These are phyloP conservation scores for Tipula confusa DNA, from an alignment of 2,888 invertebrate genomes.

Conservation along the genomic window DNA sequence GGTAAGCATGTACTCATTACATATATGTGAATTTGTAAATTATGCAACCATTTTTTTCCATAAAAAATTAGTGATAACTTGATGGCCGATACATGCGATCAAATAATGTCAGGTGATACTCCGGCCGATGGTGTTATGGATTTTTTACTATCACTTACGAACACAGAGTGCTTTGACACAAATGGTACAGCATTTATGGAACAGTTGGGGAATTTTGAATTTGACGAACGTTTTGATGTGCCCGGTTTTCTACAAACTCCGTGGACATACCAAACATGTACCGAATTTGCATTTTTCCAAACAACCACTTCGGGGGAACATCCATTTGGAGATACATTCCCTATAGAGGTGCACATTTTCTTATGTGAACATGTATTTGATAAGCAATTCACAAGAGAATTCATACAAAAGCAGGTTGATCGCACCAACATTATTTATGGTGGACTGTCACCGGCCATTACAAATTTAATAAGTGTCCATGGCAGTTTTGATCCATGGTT, in stretches of 20 bases:
- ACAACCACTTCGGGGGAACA: conserved; percentile 59
- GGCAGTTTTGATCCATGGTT: conserved; percentile 57
- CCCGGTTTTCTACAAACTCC: conserved; percentile 45
- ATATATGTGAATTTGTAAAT: no score
- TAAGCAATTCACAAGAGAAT: not conserved
- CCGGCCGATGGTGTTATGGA: conserved; percentile 43
- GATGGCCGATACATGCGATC: conserved; percentile 39
- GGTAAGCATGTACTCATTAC: no score
- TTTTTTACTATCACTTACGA: no score
- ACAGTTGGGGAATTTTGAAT: not conserved
- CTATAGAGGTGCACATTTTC: conserved; percentile 40
- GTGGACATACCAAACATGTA: conserved; percentile 82
- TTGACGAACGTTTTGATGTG: not conserved
- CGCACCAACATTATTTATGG: conserved; percentile 53
- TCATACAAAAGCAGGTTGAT: conserved; percentile 35
- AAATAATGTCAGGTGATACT: conserved; percentile 30
- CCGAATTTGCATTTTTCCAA: conserved; percentile 81
- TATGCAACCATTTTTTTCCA: no score
- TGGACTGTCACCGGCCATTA: conserved; percentile 48
- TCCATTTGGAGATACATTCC: conserved; percentile 52
- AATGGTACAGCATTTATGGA: not conserved
- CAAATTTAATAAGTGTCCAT: conserved; percentile 54
- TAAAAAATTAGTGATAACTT: not conserved
- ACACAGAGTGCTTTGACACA: not conserved
- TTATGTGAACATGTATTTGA: conserved; percentile 43